phyloP scores from a whole-genome alignment of 2,797 vertebrate species.

The Cetoscarus ocellatus region DNA sequence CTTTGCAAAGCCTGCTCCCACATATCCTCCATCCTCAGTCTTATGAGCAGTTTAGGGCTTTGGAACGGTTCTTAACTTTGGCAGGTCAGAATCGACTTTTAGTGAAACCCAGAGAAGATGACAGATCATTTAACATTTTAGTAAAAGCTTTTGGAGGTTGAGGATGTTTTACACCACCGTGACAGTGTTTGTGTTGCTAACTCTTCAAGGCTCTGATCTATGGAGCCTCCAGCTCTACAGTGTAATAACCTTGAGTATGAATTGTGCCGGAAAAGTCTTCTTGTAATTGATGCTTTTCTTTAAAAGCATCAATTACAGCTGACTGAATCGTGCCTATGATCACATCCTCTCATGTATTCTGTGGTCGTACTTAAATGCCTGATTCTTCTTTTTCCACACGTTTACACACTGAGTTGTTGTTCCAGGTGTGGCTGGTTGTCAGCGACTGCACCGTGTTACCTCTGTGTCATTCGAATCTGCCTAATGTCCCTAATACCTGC shows the following conservation, averaged over 20 bases:
- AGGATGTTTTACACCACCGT: neutral
- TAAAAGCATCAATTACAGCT: neutral
- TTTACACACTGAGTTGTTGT: neutral
- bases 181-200: constrained; percentile 7
- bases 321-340: neutral
- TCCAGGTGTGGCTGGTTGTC: constrained; percentile 2
- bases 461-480: constrained; percentile 39
- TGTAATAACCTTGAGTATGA: neutral
- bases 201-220: neutral
- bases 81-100: too few relatives aligned
- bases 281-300: too few relatives aligned
- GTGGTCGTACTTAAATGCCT: neutral
- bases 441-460: constrained; percentile 11
- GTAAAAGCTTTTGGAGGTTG: neutral
- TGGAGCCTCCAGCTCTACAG: neutral
- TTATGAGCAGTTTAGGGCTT: too few relatives aligned
- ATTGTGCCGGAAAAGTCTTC: neutral
- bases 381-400: neutral
- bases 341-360: neutral
- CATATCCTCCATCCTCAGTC: too few relatives aligned
- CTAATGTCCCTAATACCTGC: constrained; percentile 50
- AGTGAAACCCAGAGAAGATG: too few relatives aligned
- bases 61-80: too few relatives aligned
- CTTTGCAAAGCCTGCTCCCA: too few relatives aligned
- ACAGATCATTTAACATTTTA: too few relatives aligned